These are phyloP conservation scores for Chrysolina americana DNA, from an alignment of 2,888 invertebrate genomes.

Conservation along the genomic window DNA sequence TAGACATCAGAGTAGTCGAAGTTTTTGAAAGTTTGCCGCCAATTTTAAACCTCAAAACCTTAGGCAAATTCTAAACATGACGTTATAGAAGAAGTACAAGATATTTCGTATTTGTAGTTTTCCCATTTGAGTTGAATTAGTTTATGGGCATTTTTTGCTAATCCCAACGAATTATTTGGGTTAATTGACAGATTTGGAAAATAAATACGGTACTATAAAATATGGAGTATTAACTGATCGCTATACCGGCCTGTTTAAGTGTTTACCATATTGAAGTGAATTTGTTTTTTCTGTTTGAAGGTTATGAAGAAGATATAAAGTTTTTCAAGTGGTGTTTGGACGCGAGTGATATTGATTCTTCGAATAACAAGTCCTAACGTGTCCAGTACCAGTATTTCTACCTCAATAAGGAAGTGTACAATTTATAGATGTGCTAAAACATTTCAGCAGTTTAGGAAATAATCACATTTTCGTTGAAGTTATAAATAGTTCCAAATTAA, in stretches of 20 bases:
- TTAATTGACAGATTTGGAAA: not conserved
- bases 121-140: not conserved
- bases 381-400: too few relatives aligned
- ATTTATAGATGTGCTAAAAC: not conserved
- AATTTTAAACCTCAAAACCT: not conserved
- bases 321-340: not conserved
- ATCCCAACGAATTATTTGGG: not conserved
- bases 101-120: not conserved
- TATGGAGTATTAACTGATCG: not conserved
- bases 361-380: not conserved
- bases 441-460: not conserved
- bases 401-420: not conserved
- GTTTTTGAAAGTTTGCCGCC: not conserved
- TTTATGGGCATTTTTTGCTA: not conserved
- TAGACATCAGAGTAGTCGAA: not conserved
- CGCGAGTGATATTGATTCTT: not conserved
- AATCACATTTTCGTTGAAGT: constrained; percentile 37
- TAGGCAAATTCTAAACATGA: too few relatives aligned
- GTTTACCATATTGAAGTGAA: not conserved
- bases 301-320: not conserved
- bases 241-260: not conserved
- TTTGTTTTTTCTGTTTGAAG: constrained; percentile 2
- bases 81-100: too few relatives aligned
- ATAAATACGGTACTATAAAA: too few relatives aligned
- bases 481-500: constrained; percentile 27